Base-by-base conservation (phyloP, 2,797 vertebrate genomes). In the Microctenopoma steveboyesi region DNA sequence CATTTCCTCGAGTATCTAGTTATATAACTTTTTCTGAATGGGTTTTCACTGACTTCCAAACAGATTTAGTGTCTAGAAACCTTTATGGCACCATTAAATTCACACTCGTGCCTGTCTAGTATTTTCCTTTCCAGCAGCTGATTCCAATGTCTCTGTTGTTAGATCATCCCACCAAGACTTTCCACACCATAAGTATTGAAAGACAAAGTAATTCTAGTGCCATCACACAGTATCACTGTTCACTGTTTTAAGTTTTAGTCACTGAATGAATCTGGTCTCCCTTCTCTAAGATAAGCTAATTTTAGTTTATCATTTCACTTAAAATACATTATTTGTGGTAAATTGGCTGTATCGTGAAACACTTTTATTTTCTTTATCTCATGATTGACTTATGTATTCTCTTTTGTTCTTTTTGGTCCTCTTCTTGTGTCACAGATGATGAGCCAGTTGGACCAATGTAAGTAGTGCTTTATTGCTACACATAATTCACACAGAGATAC, bases 381-480 rank as follows among this genome's bases (percentile, higher is more conserved):
- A 75, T 64, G 33, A 72, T 64, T 74, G 43, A 59, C 72, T 46
- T 75, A 9, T 78, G 3, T 81, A 7, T 69, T 68, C 83, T 94
- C 53, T 93, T 78, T 90, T 42, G 37, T 39, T 68, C 71, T 53
- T 1, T 69, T 66, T 55, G 79, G 30, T 88, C 87, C 7, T 86
- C 53, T 72, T 56, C 56, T 60, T 37, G 28, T 59, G 45, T 70
- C 84, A 82, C 79, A 99, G 98, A 99, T 28, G 97, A 99, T 85
- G 98, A 99, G 92, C 96, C 97, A 97, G 95, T 93, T 81, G 96
- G 95, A 86, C 94, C 95, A 90, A 95, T 96, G 98, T 99, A 94
- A 98, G 97, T 96, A 81, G 28, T 47, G 37, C 57, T 73, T 43
- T 66, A 45, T 4, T 71, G 14, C 49, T 46, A 16, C 18, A 61